Conservation (phyloP, 2,888 invertebrate species). For the Oegoconia quadripuncta region DNA sequence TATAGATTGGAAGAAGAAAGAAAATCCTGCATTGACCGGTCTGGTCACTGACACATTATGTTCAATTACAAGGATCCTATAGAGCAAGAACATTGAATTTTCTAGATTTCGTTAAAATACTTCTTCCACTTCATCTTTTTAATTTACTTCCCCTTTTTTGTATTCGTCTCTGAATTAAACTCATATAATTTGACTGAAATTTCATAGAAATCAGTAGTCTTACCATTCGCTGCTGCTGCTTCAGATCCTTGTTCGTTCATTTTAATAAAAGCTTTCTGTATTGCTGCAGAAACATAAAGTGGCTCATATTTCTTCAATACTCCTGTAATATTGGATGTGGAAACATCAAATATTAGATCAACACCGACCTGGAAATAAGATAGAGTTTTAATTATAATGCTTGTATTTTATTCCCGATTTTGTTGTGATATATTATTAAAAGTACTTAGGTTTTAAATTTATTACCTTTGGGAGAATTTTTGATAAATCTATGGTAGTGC, state of each 20-base stretch:
- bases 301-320: constrained; percentile 22
- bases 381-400: neutral
- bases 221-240: constrained; percentile 56
- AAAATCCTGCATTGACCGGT: too few species aligned
- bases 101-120: too few species aligned
- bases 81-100: too few species aligned
- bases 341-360: constrained; percentile 21
- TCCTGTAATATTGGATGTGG: constrained; percentile 20
- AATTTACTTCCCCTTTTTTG: neutral
- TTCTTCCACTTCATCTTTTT: neutral
- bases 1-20: too few species aligned
- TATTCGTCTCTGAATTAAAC: too few species aligned
- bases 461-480: constrained; percentile 22
- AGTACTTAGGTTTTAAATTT: neutral
- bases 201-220: constrained; percentile 8
- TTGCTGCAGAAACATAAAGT: constrained; percentile 23
- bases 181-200: neutral
- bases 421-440: neutral
- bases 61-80: too few species aligned
- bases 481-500: constrained; percentile 21
- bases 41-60: too few species aligned
- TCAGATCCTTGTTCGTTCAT: constrained; percentile 48
- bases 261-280: constrained; percentile 33
- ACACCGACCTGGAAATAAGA: constrained; percentile 22
- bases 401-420: neutral